Conservation (phyloP, 2,113 vertebrate genomes). For the Mormoops blainvillei region DNA sequence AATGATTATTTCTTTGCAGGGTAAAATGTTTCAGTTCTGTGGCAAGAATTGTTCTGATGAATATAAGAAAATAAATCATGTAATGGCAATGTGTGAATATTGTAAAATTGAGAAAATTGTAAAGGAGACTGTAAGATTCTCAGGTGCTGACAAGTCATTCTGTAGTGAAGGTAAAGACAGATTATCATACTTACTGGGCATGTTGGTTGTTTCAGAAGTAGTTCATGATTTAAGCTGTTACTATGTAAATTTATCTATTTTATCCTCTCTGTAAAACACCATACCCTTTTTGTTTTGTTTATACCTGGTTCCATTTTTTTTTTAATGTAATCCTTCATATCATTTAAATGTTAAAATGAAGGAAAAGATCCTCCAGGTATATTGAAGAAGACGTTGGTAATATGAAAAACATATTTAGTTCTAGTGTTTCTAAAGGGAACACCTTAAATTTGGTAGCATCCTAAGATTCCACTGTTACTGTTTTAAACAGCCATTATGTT, state of each 20-base stretch:
- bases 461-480: background rate
- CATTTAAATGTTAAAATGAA: constrained; percentile 14
- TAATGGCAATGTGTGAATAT: constrained; percentile 91
- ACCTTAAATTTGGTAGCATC: constrained; percentile 23
- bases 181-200: background rate
- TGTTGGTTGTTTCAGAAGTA: constrained; percentile 30
- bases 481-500: background rate
- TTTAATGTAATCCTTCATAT: background rate
- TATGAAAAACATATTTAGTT: background rate
- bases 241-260: background rate
- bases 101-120: constrained; percentile 93
- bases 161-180: constrained; percentile 92
- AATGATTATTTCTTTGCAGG: constrained; percentile 81
- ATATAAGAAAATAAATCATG: constrained; percentile 88
- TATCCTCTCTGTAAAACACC: background rate
- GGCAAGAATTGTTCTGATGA: constrained; percentile 88
- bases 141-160: constrained; percentile 89
- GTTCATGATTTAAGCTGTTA: constrained; percentile 19
- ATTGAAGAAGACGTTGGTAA: background rate
- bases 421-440: background rate
- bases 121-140: constrained; percentile 89
- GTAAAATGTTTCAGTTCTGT: constrained; percentile 93
- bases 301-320: background rate
- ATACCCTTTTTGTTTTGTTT: constrained; percentile 24
- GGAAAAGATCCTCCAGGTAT: background rate